A percentile compares a stretch with the other conserved stretches of the same genome.
Conservation (phyloP, 2,888 invertebrate species). For the Philaethria dido region DNA sequence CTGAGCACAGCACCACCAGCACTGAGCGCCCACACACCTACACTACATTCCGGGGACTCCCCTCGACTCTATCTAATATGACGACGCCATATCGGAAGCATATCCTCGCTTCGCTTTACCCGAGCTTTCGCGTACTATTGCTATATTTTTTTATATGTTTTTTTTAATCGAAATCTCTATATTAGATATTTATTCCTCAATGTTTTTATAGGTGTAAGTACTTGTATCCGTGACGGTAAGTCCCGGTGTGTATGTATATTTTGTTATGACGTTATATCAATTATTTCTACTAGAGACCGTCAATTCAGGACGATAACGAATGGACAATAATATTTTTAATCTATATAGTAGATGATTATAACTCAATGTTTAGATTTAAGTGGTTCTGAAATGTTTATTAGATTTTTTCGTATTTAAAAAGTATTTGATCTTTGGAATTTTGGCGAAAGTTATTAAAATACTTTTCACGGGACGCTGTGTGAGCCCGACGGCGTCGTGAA, state of each 20-base stretch:
- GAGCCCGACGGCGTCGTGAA: slow-evolving; percentile 60
- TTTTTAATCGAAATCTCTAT: slow-evolving; percentile 57
- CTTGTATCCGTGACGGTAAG: slow-evolving; percentile 47
- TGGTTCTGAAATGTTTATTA: slow-evolving; percentile 23
- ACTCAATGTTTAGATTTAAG: slow-evolving; percentile 38
- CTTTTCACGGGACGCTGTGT: slow-evolving; percentile 53
- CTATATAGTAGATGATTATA: slow-evolving; percentile 36
- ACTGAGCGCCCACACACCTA: slow-evolving; percentile 60
- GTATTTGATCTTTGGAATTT: slow-evolving; percentile 8
- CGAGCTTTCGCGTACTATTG: slow-evolving; percentile 67
- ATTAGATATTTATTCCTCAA: slow-evolving; percentile 62
- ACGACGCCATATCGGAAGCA: slow-evolving; percentile 73
- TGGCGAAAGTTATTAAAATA: slow-evolving; percentile 17
- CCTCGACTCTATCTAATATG: slow-evolving; percentile 49
- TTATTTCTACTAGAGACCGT: slow-evolving; percentile 64
- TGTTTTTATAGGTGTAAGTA: slow-evolving; percentile 75
- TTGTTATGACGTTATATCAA: slow-evolving; percentile 61
- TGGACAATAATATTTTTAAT: slow-evolving; percentile 59
- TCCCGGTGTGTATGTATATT: neutral
- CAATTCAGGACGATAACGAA: slow-evolving; percentile 68
- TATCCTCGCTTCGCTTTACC: slow-evolving; percentile 66
- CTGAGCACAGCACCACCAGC: slow-evolving; percentile 65
- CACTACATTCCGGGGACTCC: slow-evolving; percentile 52
- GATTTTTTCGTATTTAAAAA: slow-evolving; percentile 4
- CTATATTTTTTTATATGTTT: slow-evolving; percentile 70